Conservation (phyloP, 2,797 vertebrate species). For the Myotis findleyi region DNA sequence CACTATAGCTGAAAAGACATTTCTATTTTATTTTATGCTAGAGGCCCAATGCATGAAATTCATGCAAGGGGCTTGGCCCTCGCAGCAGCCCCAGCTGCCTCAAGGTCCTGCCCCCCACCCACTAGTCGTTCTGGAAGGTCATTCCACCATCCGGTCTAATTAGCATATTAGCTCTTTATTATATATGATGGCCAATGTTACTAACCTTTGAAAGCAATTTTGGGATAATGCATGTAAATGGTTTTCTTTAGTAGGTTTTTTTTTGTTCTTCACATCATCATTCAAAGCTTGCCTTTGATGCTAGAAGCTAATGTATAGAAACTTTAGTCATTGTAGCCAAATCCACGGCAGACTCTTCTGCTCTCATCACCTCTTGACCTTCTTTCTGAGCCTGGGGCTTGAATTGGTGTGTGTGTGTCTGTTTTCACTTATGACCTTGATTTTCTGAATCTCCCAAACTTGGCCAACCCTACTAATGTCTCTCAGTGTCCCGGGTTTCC, state of each 20-base stretch:
- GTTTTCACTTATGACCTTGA: conserved; percentile 42
- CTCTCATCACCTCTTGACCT: not conserved
- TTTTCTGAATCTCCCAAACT: conserved; percentile 68
- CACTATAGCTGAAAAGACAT: not conserved
- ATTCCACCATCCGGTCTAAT: no score
- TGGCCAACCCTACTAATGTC: conserved; percentile 82
- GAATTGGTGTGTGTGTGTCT: not conserved
- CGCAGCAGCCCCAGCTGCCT: no score
- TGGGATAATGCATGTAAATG: not conserved
- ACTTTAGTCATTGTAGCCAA: not conserved
- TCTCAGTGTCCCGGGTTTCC: conserved; percentile 73
- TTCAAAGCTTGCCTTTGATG: not conserved
- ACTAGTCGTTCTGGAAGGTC: no score
- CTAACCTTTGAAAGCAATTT: not conserved
- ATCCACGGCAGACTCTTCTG: not conserved
- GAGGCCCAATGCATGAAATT: no score
- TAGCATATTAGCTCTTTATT: no score
- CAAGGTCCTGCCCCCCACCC: no score
- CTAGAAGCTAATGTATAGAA: not conserved
- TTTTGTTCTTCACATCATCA: not conserved
- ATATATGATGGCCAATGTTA: not conserved
- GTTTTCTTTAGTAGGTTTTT: not conserved
- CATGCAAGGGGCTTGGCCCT: no score
- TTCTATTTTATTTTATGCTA: not conserved
- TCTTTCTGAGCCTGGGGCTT: conserved; percentile 7